Evolutionary conservation across 2,113 vertebrate genomes (phyloP), one percentile per base, ranked within the genome.

Genomic region (Isichthys henryi): DNA sequence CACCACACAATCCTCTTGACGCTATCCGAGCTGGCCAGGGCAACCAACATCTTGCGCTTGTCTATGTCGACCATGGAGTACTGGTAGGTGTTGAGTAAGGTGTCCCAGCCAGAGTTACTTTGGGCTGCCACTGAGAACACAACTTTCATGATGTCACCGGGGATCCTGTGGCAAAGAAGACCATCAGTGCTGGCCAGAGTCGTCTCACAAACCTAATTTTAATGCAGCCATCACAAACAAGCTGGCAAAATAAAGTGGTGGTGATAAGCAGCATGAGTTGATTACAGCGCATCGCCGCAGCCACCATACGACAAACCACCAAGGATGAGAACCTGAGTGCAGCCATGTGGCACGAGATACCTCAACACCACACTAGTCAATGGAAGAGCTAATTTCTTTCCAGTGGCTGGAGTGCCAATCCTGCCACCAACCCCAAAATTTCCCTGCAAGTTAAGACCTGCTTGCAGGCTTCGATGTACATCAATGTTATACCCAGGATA

Each of bases 111-210:
- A 5, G 92, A 90, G 5, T 92, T 86, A 5, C 95, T 97, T 90
- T 96, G 96, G 88, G 96, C 97, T 92, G 96, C 98, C 88, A 96
- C 96, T 89, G 94, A 96, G 94, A 97, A 98, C 86, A 99, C 93
- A 62, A 95, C 94, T 84, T 92, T 93, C 96, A 96, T 96, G 92
- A 99, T 94, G 94, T 98, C 97, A 39, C 96, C 94, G 45, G 97
- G 97, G 53, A 98, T 95, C 91, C 98, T 98, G 86, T 46, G 93
- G 50, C 6, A 87, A 13, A n/a, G 31, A 49, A 62, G 46, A 13
- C 5, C 50, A 74, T 58, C 46, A 58, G 49, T n/a, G 23, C 35
- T 87, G 5, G 19, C 45, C 7, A 48, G 35, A 6, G 52, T 52
- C 3, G 66, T 17, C 43, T 49, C 21, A n/a, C 17, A 66, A 70